Evolutionary conservation across 2,113 vertebrate species (phyloP).

Genomic region (Vombatus ursinus): DNA sequence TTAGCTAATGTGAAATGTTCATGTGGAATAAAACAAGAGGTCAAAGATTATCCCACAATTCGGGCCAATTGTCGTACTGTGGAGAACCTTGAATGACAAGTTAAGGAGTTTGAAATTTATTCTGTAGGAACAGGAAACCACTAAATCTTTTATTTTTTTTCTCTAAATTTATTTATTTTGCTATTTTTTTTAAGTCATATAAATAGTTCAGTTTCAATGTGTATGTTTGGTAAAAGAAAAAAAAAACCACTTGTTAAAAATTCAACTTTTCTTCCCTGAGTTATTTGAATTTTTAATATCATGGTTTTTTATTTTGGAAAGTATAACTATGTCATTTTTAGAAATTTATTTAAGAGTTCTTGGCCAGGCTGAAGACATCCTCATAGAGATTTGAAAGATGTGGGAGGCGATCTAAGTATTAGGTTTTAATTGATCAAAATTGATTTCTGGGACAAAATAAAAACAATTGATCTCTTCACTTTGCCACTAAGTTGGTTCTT

Average conservation of each 20-base stretch:
- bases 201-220: neutral
- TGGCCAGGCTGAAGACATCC: neutral
- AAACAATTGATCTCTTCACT: neutral
- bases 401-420: neutral
- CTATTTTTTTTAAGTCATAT: neutral
- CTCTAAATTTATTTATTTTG: neutral
- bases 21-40: neutral
- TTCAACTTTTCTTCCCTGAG: neutral
- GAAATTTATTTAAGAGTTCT: conserved; percentile 2
- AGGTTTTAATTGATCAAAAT: neutral
- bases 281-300: neutral
- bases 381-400: neutral
- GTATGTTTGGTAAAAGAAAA: neutral
- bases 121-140: neutral
- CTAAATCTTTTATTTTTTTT: neutral
- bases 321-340: neutral
- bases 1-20: neutral
- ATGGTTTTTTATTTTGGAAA: conserved; percentile 9
- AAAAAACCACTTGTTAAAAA: neutral
- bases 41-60: neutral
- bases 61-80: neutral
- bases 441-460: neutral
- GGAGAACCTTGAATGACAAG: neutral
- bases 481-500: neutral
- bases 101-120: neutral